Conservation (phyloP, 1,140 invertebrate genomes). For the Hycleus phaleratus region DNA sequence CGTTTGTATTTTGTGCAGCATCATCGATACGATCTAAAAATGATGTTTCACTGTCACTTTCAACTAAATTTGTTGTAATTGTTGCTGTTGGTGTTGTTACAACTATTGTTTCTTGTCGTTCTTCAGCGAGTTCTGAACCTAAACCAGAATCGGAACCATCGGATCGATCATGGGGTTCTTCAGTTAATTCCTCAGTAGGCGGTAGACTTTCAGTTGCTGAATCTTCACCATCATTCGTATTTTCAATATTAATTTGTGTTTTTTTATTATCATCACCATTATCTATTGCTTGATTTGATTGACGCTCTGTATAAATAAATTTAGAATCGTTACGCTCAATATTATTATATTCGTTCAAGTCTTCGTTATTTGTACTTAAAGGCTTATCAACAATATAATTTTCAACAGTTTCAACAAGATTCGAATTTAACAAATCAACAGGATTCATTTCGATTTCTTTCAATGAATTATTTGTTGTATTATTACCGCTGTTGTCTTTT, state of each 20-base stretch:
- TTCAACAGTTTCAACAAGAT: conserved; percentile 15
- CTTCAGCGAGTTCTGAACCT: conserved; percentile 42
- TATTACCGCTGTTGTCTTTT: no score
- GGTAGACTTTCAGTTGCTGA: conserved; percentile 40
- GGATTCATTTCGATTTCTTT: not conserved
- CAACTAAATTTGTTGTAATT: conserved; percentile 39
- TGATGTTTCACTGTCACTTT: conserved; percentile 47
- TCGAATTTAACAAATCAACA: conserved; percentile 5
- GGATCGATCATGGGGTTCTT: conserved; percentile 47
- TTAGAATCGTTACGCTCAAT: conserved; percentile 19
- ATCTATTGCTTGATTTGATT: conserved; percentile 27
- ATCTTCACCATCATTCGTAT: conserved; percentile 33
- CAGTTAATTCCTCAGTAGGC: conserved; percentile 28
- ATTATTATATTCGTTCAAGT: conserved; percentile 8
- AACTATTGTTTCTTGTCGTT: conserved; percentile 37
- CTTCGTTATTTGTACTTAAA: conserved; percentile 20
- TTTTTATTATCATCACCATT: not conserved
- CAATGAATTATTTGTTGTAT: no score
- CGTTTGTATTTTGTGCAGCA: conserved; percentile 3
- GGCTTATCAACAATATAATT: conserved; percentile 6
- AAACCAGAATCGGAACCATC: conserved; percentile 77
- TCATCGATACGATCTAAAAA: conserved; percentile 48
- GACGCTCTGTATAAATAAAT: conserved; percentile 18
- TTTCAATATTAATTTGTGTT: not conserved
- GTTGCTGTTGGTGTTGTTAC: not conserved